Percentiles rank a stretch among this genome's conserved stretches.
Evolutionary conservation across 2,797 vertebrate genomes (phyloP).

Genomic region (Masticophis lateralis): DNA sequence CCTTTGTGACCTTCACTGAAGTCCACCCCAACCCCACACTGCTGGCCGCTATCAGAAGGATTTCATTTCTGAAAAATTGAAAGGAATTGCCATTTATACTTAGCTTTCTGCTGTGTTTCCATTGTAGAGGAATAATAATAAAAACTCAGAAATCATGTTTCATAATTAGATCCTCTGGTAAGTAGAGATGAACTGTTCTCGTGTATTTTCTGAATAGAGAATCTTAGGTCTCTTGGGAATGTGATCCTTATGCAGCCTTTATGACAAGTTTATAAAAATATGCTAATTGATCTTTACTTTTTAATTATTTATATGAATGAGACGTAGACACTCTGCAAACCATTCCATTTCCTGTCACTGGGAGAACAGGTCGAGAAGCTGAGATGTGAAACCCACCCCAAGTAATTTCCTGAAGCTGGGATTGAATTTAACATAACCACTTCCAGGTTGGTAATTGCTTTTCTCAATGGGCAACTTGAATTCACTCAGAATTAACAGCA

Average conservation of each 20-base stretch:
- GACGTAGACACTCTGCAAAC: constrained; percentile 17
- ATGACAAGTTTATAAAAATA: constrained; percentile 35
- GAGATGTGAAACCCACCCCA: neutral
- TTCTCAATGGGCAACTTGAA: neutral
- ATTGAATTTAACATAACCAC: neutral
- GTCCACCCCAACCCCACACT: neutral
- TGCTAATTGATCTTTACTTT: constrained; percentile 41
- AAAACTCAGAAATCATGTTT: constrained; percentile 21
- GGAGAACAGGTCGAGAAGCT: neutral
- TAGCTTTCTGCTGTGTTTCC: constrained; percentile 17
- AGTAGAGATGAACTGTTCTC: neutral
- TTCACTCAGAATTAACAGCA: constrained; percentile 1
- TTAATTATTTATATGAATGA: constrained; percentile 40
- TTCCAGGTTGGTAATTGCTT: constrained; percentile 14
- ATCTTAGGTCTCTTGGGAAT: constrained; percentile 23
- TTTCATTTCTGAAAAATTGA: constrained; percentile 28
- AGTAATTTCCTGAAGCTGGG: constrained; percentile 7
- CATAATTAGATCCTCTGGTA: constrained; percentile 12
- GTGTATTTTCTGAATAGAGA: constrained; percentile 13
- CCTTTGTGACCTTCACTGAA: neutral
- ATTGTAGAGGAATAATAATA: constrained; percentile 34
- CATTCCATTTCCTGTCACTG: constrained; percentile 25
- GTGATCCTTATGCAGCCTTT: constrained; percentile 30
- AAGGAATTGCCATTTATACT: constrained; percentile 32
- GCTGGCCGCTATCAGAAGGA: neutral